Conservation (phyloP, 2,797 vertebrate species). For the Helarctos malayanus region DNA sequence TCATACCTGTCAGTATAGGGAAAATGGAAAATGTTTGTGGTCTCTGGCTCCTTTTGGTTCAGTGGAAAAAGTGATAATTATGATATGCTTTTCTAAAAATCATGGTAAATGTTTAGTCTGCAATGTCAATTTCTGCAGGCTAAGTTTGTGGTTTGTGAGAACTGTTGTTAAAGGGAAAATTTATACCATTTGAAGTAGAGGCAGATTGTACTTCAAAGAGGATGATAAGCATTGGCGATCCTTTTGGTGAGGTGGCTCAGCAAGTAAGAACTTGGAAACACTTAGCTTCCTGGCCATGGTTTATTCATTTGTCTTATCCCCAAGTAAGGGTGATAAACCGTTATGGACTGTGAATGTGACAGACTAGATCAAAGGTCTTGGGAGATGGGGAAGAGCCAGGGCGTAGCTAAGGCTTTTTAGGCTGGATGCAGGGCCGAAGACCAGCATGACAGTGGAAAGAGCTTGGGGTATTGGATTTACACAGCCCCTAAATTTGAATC, state of each 20-base stretch:
- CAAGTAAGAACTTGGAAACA: slow-evolving; percentile 61
- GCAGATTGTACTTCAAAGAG: slow-evolving; percentile 69
- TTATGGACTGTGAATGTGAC: neutral
- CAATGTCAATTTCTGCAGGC: slow-evolving; percentile 78
- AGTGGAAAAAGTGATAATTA: slow-evolving; percentile 86
- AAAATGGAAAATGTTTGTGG: slow-evolving; percentile 83
- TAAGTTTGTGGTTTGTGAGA: slow-evolving; percentile 82
- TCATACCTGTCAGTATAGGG: slow-evolving; percentile 79
- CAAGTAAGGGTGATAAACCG: neutral
- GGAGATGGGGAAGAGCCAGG: neutral
- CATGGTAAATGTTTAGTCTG: slow-evolving; percentile 86
- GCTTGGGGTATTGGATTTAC: neutral
- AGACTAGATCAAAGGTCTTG: neutral
- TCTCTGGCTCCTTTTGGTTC: slow-evolving; percentile 82
- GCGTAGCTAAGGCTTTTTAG: neutral
- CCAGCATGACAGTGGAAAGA: neutral
- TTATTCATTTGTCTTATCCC: slow-evolving; percentile 31
- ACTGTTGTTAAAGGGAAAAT: slow-evolving; percentile 79
- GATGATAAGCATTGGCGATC: slow-evolving; percentile 38
- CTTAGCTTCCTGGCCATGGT: slow-evolving; percentile 19
- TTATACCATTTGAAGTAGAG: slow-evolving; percentile 72
- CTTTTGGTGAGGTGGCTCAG: slow-evolving; percentile 65
- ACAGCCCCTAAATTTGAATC: neutral
- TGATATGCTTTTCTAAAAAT: slow-evolving; percentile 81
- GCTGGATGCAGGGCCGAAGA: neutral